Percentiles rank a stretch among this genome's conserved stretches.
Conservation (phyloP, 2,888 invertebrate species). For the Eupithecia pulchellata region DNA sequence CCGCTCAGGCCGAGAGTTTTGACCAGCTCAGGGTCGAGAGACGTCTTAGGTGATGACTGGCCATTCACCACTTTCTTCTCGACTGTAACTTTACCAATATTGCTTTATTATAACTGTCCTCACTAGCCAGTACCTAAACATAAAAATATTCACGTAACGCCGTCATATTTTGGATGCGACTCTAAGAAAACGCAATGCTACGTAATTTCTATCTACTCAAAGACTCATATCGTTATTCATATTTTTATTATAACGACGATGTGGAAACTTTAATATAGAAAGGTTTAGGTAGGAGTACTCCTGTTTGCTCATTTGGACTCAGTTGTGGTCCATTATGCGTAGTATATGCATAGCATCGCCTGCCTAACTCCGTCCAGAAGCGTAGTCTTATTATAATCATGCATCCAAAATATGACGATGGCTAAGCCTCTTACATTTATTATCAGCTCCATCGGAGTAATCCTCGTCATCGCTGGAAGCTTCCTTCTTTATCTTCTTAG, state of each 20-base stretch:
- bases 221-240: background rate
- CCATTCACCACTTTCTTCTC: constrained; percentile 81
- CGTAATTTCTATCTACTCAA: background rate
- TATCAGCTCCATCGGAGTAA: constrained; percentile 75
- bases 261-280: too few relatives aligned
- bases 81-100: constrained; percentile 56
- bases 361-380: too few relatives aligned
- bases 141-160: background rate
- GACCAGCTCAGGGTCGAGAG: constrained; percentile 82
- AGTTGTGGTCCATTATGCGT: too few relatives aligned
- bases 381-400: too few relatives aligned
- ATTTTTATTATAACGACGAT: background rate
- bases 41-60: constrained; percentile 76
- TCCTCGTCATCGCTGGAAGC: constrained; percentile 82
- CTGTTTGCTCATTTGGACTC: too few relatives aligned
- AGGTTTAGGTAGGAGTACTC: too few relatives aligned
- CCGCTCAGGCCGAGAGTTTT: constrained; percentile 81
- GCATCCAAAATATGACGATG: constrained; percentile 1
- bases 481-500: constrained; percentile 85
- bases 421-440: constrained; percentile 54
- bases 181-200: background rate
- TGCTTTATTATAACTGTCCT: constrained; percentile 21
- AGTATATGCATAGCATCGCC: too few relatives aligned
- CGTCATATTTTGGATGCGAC: background rate
- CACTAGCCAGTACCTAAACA: background rate